Evolutionary conservation across 92 coral and sea anemone species (phyloP).

Genomic region (Epizoanthus fatuus): DNA sequence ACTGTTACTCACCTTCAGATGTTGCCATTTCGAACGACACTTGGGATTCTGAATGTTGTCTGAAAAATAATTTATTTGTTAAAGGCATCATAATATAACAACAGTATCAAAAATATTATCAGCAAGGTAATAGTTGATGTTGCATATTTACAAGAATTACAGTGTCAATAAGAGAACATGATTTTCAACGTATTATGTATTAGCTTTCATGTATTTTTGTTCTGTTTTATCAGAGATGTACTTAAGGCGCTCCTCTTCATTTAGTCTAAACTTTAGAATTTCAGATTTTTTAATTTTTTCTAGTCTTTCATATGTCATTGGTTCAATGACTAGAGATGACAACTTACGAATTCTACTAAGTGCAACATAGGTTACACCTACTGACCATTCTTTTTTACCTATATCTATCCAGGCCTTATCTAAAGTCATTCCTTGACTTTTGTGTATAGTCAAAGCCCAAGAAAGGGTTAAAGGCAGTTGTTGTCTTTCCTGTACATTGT

Average conservation of each 20-base stretch:
- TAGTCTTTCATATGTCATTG: background rate
- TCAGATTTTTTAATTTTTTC: background rate
- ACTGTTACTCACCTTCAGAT: too few species aligned
- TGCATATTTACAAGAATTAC: too few species aligned
- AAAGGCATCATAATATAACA: too few species aligned
- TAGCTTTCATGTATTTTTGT: too few species aligned
- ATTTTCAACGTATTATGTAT: too few species aligned
- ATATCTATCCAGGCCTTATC: conserved; percentile 44
- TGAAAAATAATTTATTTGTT: too few species aligned
- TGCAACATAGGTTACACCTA: conserved; percentile 53
- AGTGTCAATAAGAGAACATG: too few species aligned
- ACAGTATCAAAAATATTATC: too few species aligned
- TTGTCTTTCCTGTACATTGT: conserved; percentile 37
- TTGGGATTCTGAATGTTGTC: too few species aligned
- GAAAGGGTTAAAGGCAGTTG: conserved; percentile 48
- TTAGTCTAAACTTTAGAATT: background rate
- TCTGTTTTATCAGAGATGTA: conserved; percentile 10
- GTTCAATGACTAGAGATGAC: too few species aligned
- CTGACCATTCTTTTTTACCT: background rate
- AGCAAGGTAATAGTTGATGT: too few species aligned
- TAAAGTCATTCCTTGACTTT: conserved; percentile 33
- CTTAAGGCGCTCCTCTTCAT: conserved; percentile 7
- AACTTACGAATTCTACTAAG: conserved; percentile 22
- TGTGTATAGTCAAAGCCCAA: background rate
- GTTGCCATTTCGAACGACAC: too few species aligned